A percentile compares a stretch with the other conserved stretches of the same genome.
Conservation (phyloP, 2,113 vertebrate species). For the Myiopsitta monachus region DNA sequence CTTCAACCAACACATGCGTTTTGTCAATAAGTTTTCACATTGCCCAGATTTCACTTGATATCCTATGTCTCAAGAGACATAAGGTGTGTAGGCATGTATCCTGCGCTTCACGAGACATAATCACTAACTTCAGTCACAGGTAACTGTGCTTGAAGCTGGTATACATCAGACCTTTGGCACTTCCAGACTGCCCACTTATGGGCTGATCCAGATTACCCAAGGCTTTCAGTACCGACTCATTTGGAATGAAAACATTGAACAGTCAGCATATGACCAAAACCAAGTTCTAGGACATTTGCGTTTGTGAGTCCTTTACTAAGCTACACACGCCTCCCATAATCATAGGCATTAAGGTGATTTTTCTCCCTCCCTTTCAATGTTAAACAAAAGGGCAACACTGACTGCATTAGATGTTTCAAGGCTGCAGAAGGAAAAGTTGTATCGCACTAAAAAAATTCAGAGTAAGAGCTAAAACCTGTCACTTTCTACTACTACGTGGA, state of each 20-base stretch:
- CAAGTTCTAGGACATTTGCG: background rate
- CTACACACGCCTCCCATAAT: background rate
- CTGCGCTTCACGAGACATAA: background rate
- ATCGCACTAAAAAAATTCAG: background rate
- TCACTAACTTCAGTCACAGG: background rate
- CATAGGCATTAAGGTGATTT: background rate
- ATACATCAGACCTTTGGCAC: background rate
- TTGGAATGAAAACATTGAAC: background rate
- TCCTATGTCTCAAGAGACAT: background rate
- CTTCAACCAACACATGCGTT: background rate
- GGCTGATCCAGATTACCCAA: background rate
- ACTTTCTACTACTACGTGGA: background rate
- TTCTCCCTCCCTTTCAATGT: background rate
- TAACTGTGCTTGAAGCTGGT: background rate
- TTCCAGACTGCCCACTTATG: background rate
- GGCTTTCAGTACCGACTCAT: background rate
- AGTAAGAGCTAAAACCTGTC: background rate
- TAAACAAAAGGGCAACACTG: background rate
- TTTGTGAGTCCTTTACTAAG: background rate
- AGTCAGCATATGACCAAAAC: background rate
- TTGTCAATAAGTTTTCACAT: background rate
- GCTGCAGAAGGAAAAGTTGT: background rate
- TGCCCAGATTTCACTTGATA: background rate
- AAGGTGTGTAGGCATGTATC: background rate
- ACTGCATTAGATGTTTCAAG: background rate